Base-by-base conservation (phyloP, 2,888 invertebrate genomes). In the Bellardia pandia region DNA sequence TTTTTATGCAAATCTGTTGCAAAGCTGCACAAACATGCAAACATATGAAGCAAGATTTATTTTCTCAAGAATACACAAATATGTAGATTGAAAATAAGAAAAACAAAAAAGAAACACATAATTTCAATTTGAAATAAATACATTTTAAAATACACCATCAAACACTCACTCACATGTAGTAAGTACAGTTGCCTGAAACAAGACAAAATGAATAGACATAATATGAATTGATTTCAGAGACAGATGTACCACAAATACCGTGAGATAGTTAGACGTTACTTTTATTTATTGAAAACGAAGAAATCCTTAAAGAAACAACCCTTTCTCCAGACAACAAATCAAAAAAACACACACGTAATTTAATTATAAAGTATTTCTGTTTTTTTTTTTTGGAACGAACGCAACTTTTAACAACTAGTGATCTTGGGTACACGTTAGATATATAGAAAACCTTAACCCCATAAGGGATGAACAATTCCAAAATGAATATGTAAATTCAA, bases 401-500 rank as follows among this genome's bases (percentile, higher is more conserved):
- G 64, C 56, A 71, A 33, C n/a, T n/a, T 33, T 7, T 48, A 51
- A 13, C 51, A 30, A 48, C 37, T 4, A 74, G 16, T 58, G 84
- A 84, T 84, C 83, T 78, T 78, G 23, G 48, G 30, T 58, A 83
- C 6, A n/a, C 23, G 2, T 42, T 42, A 6, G 40, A 1, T 16
- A 16, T 48, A 37, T 2, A 16, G 42, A 37, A 60, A 40, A 5
- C 16, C 1, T 42, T 72, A 37, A 40, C 42, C 1, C n/a, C 8
- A 6, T 48, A 82, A 71, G 86, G 87, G 85, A 87, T 87, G 87
- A 85, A 85, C 78, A 37, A 3, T 11, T 14, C 14, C 60, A 8
- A 30, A 75, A 33, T 78, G 86, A 86, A 88, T 90, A 90, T 90
- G 89, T 88, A 90, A 90, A 90, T 90, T 89, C 89, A 88, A 37